phyloP scores from a whole-genome alignment of 2,888 invertebrate genomes.

The Uloborus plumipes region DNA sequence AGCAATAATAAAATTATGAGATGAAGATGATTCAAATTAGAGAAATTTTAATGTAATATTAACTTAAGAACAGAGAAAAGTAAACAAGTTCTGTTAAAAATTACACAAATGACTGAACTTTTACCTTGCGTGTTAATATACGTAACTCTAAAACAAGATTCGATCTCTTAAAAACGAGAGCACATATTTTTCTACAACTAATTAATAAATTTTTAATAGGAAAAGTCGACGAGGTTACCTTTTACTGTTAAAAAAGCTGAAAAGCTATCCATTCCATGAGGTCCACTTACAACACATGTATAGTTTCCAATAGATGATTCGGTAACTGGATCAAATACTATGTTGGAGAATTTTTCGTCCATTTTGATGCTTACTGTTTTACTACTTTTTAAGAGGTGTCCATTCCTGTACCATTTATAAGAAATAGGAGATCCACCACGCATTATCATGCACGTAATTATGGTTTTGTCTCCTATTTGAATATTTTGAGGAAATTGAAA shows the following conservation, averaged over 20 bases:
- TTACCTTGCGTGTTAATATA: no score
- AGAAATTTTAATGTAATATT: no score
- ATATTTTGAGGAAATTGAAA: slow-evolving; percentile 47
- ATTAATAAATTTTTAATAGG: no score
- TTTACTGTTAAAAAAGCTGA: slow-evolving; percentile 33
- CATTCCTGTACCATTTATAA: slow-evolving; percentile 33
- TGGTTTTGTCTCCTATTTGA: slow-evolving; percentile 47
- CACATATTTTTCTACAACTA: no score
- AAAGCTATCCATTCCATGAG: slow-evolving; percentile 27
- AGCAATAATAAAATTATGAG: no score
- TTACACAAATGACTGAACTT: no score
- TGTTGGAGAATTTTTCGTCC: slow-evolving; percentile 28
- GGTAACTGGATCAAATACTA: slow-evolving; percentile 27
- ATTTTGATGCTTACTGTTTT: not conserved
- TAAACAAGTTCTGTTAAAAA: no score
- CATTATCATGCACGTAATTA: slow-evolving; percentile 16
- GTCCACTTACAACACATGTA: slow-evolving; percentile 34
- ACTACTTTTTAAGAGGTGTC: slow-evolving; percentile 1
- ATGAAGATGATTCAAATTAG: no score
- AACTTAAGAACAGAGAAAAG: no score
- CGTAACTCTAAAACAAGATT: no score
- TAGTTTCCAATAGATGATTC: slow-evolving; percentile 43
- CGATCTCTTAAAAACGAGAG: no score
- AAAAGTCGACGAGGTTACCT: slow-evolving; percentile 6
- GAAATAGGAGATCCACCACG: slow-evolving; percentile 29